A percentile compares a stretch with the other conserved stretches of the same genome.
Evolutionary conservation across 2,888 invertebrate genomes (phyloP).

Genomic region (Lutraria lutraria): DNA sequence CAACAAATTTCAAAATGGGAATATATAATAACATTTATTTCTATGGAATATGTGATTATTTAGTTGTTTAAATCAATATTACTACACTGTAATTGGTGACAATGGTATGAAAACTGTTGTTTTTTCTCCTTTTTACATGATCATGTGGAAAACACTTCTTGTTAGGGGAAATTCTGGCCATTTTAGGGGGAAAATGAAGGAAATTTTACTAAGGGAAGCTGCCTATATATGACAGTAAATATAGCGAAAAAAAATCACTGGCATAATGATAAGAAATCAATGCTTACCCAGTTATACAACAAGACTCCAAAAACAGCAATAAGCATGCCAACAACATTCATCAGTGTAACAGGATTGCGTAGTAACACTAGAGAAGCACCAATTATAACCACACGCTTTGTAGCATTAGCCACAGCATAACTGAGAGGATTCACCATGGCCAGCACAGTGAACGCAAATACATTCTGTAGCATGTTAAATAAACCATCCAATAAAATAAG

Average conservation of each 20-base stretch:
- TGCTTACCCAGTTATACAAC: constrained; percentile 93
- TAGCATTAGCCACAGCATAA: constrained; percentile 97
- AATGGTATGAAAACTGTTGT: no score
- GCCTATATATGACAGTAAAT: no score
- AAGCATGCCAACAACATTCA: constrained; percentile 96
- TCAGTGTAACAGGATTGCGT: constrained; percentile 95
- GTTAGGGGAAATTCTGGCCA: no score
- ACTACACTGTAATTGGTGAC: no score
- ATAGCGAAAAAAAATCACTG: neutral
- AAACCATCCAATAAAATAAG: constrained; percentile 93
- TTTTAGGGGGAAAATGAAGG: no score
- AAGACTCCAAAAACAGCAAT: constrained; percentile 96
- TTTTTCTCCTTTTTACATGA: no score
- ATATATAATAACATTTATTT: no score
- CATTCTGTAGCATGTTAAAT: constrained; percentile 97
- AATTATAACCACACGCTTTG: constrained; percentile 96
- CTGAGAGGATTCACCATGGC: constrained; percentile 96
- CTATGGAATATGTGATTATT: no score
- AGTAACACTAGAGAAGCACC: constrained; percentile 94
- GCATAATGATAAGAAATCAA: neutral
- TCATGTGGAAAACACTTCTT: no score
- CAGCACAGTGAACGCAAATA: constrained; percentile 97
- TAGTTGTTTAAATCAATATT: no score
- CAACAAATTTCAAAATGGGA: no score
- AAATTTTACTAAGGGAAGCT: no score